Percentiles rank a stretch among this genome's conserved stretches.
Evolutionary conservation across 2,888 invertebrate genomes (phyloP).

Genomic region (Agrochola lota): DNA sequence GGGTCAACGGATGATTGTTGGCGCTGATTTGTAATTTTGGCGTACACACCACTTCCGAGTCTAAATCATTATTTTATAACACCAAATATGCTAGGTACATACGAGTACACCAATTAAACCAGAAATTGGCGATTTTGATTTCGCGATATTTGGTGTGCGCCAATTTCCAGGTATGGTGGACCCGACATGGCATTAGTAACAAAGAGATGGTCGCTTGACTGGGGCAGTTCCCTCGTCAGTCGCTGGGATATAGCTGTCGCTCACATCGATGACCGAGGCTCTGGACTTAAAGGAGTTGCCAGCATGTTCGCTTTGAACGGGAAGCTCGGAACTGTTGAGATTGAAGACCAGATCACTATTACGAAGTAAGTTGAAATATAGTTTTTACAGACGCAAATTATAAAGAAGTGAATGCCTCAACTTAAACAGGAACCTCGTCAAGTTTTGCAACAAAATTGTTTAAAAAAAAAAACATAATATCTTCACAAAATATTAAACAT

Average conservation of each 20-base stretch:
- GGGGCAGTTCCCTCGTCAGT: slow-evolving; percentile 96
- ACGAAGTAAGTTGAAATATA: slow-evolving; percentile 90
- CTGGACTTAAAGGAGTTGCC: slow-evolving; percentile 95
- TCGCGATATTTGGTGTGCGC: too few relatives aligned
- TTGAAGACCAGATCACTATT: slow-evolving; percentile 97
- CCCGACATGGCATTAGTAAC: slow-evolving; percentile 97
- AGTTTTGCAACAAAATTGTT: neutral
- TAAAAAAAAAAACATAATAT: neutral
- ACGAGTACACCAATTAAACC: too few relatives aligned
- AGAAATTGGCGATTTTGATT: too few relatives aligned
- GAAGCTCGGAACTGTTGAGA: slow-evolving; percentile 96
- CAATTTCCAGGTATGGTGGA: slow-evolving; percentile 95
- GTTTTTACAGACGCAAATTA: neutral
- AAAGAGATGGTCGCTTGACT: slow-evolving; percentile 95
- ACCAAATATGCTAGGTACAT: neutral
- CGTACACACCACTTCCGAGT: neutral
- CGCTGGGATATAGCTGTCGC: slow-evolving; percentile 96
- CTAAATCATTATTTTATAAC: neutral
- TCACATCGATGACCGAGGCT: slow-evolving; percentile 97
- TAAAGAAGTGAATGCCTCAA: neutral
- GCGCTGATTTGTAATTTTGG: neutral
- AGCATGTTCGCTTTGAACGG: slow-evolving; percentile 96
- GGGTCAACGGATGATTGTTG: neutral
- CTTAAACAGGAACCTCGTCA: neutral
- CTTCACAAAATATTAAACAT: slow-evolving; percentile 54